Base-by-base conservation (phyloP, 2,797 vertebrate species). In the Microcaecilia unicolor region DNA sequence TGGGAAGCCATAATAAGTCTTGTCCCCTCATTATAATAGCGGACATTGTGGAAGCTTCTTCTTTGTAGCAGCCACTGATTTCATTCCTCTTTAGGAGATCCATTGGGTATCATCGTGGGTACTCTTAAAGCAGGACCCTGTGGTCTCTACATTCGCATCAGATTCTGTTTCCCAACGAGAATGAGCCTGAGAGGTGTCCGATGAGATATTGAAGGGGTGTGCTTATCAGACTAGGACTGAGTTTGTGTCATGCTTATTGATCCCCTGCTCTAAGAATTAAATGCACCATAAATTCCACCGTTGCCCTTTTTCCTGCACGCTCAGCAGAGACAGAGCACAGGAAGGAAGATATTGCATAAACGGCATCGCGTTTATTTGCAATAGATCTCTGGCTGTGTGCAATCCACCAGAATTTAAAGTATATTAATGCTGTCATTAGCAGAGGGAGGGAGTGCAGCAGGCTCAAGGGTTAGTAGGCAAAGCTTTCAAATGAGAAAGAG, bases 221-320 rank as follows among this genome's bases (percentile, higher is more conserved):
- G 7, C 52, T 70, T 80, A 75, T 69, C 67, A 59, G 64, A 30
- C 37, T 57, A 64, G 49, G 55, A 58, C 47, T 62, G 54, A 60
- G 40, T 59, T 56, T 57, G 41, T 28, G 56, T 71, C 60, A 61
- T 64, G 61, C 65, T 58, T 75, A 76, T 78, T 2, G 52, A 81
- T 76, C 41, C 31, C 24, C 40, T 51, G 60, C 41, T 36, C 42
- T 57, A 34, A 53, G 46, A 72, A 77, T 68, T 64, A 70, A 78
- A 35, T 55, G 55, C 41, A 47, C 51, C 52, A 57, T 70, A 78
- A 73, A 80, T 74, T n/a, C 58, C 45, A 39, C 17, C 57, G 48
- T 18, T 60, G 31, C 44, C 28, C 31, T 35, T 35, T 18, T 23
- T 62, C 41, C 51, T 71, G 67, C 57, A 43, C 42, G 28, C 42